Evolutionary conservation across 1,140 invertebrate genomes (phyloP).

Genomic region (Drosophila littoralis): DNA sequence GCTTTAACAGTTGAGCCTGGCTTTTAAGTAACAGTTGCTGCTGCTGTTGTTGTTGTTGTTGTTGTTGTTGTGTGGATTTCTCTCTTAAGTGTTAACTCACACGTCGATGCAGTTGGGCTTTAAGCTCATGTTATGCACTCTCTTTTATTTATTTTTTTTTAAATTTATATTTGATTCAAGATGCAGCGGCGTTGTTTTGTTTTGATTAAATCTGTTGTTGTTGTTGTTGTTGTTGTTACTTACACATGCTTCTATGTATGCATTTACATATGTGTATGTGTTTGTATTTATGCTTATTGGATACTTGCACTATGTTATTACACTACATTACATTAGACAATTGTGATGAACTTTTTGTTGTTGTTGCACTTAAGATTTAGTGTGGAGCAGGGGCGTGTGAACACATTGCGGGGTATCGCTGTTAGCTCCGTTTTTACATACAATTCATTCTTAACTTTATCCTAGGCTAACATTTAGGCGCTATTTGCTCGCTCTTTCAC

Average conservation of each 20-base stretch:
- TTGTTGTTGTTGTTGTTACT: conserved; percentile 24
- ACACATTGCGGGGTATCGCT: conserved; percentile 52
- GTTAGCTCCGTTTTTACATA: conserved; percentile 20
- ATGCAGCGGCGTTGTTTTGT: conserved; percentile 38
- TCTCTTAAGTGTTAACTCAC: conserved; percentile 23
- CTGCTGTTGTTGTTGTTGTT: not conserved
- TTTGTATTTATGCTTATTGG: conserved; percentile 13
- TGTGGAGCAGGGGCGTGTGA: conserved; percentile 16
- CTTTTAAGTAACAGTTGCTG: conserved; percentile 34
- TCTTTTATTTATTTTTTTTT: not conserved
- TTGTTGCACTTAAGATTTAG: conserved; percentile 28
- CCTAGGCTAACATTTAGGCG: conserved; percentile 23
- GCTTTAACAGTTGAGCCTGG: conserved; percentile 27
- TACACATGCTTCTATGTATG: conserved; percentile 9
- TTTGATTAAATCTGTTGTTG: conserved; percentile 29
- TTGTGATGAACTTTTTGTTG: conserved; percentile 22
- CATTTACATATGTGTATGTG: conserved; percentile 18
- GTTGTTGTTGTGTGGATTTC: conserved; percentile 8
- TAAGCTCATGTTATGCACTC: conserved; percentile 22
- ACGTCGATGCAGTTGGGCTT: conserved; percentile 12
- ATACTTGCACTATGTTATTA: conserved; percentile 25
- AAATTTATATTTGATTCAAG: conserved; percentile 22
- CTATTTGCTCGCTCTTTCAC: conserved; percentile 7
- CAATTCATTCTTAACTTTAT: conserved; percentile 23
- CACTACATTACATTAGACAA: conserved; percentile 9